Base-by-base conservation (phyloP, 2,797 vertebrate genomes). In the Diplodus puntazzo region DNA sequence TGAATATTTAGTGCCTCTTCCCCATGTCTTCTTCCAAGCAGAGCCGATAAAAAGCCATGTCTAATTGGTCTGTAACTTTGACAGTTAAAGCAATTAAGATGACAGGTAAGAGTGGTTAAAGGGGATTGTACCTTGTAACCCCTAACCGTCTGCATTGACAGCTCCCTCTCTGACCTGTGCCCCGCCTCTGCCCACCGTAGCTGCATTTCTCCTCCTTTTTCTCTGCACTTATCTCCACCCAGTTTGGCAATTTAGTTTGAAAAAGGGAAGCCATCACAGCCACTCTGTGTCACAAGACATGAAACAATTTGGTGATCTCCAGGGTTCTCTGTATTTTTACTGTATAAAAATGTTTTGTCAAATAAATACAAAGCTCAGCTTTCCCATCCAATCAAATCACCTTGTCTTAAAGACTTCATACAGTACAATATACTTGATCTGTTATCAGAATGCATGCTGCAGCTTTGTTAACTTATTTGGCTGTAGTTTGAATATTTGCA, bases 81-180 rank as follows among this genome's bases (percentile, higher is more conserved):
- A 93, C 93, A 92, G 90, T 89, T 87, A 84, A 87, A 92, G 93
- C 94, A 94, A 95, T 95, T 95, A 95, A 90, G 87, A 87, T 95
- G 94, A 95, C 91, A 93, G 94, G 90, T 93, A 85, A 88, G 86
- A 84, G 83, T 89, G 89, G 91, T 92, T 84, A 92, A 92, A 89
- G 77, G 86, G 82, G 77, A 81, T 71, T 71, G 77, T 92, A 91
- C 87, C 64, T 81, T 86, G 81, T 91, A 91, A 88, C 90, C 90
- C 74, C 84, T 71, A 85, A 71, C 82, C 64, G 30, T 87, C 84
- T 71, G 69, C 68, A 21, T 30, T 91, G 92, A 91, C 91, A 94
- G 86, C 80, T 80, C 71, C 82, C 76, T 80, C 78, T 59, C 76
- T 79, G 72, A 67, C 68, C 80, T 79, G 42, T 69, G 25, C 63